Evolutionary conservation across 64 coral and sea anemone genomes (phyloP), one percentile per base, ranked within the genome.

Genomic region (Montipora sp.): DNA sequence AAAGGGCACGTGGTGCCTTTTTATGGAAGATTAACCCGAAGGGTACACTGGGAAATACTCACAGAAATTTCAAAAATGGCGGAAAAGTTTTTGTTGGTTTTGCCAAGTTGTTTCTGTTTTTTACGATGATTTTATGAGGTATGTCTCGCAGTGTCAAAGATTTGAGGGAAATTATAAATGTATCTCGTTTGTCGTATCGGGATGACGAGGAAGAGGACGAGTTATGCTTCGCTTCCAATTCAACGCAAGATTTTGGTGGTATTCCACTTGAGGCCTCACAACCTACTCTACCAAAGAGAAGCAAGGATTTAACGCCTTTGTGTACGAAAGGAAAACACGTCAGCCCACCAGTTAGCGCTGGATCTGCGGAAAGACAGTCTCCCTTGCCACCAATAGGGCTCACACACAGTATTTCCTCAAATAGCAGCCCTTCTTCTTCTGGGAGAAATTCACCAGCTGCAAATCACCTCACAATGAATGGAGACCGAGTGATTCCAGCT

Each of bases 111-210:
- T 79, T 47, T 15, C 7, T 51, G 47, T 48, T 68, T 50, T 51
- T 43, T 24, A 80, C 8, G 88, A 18, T 19, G 55, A 47, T 46
- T 83, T 91, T 27, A n/a, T 73, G 66, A 72, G 77, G 73, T 66
- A 98, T 98, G 95, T 94, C 77, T 84, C 93, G 95, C 12, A 98
- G 95, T 89, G 84, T 94, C 14, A 98, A 83, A 92, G 95, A 98
- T 83, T 89, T 98, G 5, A 55, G 95, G 67, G 95, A 98, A 70
- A 48, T 98, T 45, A 98, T 98, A 44, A 94, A 93, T 70, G 88
- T 90, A 51, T 98, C 95, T 58, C 80, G 95, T 49, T 81, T 97
- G 47, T 97, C 95, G 11, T 97, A 92, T 84, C 95, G 88, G 53
- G 92, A 91, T 71, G 91, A 94, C 76, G 92, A 98, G 10, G 92